These are phyloP conservation scores for Andrena dorsata DNA, from an alignment of 2,888 invertebrate species.

Conservation along the genomic window DNA sequence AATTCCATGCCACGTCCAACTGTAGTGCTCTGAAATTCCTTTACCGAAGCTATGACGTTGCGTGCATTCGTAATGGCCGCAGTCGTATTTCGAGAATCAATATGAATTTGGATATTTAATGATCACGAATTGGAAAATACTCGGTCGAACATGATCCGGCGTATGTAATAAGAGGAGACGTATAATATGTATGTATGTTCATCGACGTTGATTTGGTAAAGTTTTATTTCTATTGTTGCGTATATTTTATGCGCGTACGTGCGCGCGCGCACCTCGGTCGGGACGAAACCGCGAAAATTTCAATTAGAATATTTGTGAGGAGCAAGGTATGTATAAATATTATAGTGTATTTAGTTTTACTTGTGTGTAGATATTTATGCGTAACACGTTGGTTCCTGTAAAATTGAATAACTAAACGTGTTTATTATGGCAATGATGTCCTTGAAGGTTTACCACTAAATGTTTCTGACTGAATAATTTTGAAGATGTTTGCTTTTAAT, in stretches of 20 bases:
- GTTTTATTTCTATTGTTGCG: constrained; percentile 1
- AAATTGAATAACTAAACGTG: no score
- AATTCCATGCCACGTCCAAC: constrained; percentile 59
- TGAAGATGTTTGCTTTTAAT: no score
- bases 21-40: constrained; percentile 57
- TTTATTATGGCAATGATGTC: no score
- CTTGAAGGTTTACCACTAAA: no score
- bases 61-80: constrained; percentile 68
- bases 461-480: no score
- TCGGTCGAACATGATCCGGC: neutral
- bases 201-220: neutral
- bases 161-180: neutral
- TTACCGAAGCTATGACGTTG: constrained; percentile 65
- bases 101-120: constrained; percentile 4
- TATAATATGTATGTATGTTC: neutral
- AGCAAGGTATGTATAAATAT: no score
- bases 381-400: no score
- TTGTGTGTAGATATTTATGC: no score
- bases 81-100: constrained; percentile 21
- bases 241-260: neutral
- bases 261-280: neutral
- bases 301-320: neutral
- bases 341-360: no score
- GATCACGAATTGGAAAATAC: neutral
- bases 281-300: constrained; percentile 13